Evolutionary conservation across 2,797 vertebrate species (phyloP), one percentile per base, ranked within the genome.

Genomic region (Ctenopoma multispine): DNA sequence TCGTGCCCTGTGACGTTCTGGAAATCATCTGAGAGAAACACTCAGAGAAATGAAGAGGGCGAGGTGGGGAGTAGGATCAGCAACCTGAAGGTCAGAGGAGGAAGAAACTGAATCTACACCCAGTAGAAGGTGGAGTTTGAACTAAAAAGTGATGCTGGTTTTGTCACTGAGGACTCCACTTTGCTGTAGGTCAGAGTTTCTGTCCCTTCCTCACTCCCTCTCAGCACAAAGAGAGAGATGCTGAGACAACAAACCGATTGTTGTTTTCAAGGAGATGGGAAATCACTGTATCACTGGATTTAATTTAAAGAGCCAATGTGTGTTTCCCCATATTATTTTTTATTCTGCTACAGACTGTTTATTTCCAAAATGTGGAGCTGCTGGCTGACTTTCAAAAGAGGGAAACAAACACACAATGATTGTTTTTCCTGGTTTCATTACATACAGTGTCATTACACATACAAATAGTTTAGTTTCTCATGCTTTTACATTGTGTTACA

Each of bases 1-100:
- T 95, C 0, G 96, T 99, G 58, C 97, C 97, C 36, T 93, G 94
- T 21, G 96, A 99, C 0, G 82, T 97, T 72, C 94, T 99, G 72
- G 96, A 97, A 87, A 95, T 96, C 80, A 93, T 98, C 90, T 99
- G 96, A 90, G 85, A 56, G 48, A 50, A 70, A 60, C 29, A 31
- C n/a, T 64, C 64, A 38, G 64, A 63, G 55, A 69, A 40, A 63
- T 13, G n/a, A 38, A 69, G 60, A 14, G 50, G 54, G 21, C 44
- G 29, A 24, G 11, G 8, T 20, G n/a, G 57, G 34, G 57, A 41
- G 43, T n/a, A 21, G 31, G 63, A 51, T 60, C 57, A 24, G 65
- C 53, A 41, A 8, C 65, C 61, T 21, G 53, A 48, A 67, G 41
- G 66, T 54, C 46, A 64, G 53, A 49, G 24, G 51, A 69, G 69